Evolutionary conservation across 2,888 invertebrate genomes (phyloP), one percentile per base, ranked within the genome.

Genomic region (Stenchaetothrips biformis): DNA sequence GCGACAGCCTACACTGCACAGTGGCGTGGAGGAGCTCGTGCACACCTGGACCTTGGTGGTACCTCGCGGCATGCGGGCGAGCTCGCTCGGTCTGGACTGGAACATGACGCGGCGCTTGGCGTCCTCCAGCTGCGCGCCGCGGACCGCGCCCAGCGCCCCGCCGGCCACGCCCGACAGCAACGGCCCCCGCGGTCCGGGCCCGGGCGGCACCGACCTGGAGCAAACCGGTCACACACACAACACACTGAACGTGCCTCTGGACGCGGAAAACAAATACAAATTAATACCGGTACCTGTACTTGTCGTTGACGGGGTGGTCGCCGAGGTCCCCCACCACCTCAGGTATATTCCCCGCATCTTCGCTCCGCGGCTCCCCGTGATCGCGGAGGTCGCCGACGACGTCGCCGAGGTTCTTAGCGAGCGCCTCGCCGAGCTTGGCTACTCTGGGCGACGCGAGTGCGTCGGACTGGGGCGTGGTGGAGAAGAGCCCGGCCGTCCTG

Each of bases 101-200:
- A 21, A 74, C 21, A 74, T 8, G 25, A 74, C 67, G 67, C 67
- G 67, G 9, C 67, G 67, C 67, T 74, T 74, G 67, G 67, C 67
- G 21, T 74, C 67, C 67, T 74, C 67, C 9, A 74, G 67, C 67
- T 18, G n/a, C n/a, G 6, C 67, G 21, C n/a, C 21, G 7, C 67
- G 67, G 37, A 37, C 37, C 37, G 37, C 37, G 37, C 37, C 37
- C 37, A 2, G 37, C 37, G 37, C 37, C 1, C 21, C 21, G 67
- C n/a, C 67, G 6, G n/a, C 21, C 21, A 1, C 21, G 21, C 4
- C 67, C 7, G 11, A 21, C 9, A 21, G 67, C 21, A 25, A 7
- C 1, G 8, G 9, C 25, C 21, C 67, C 9, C 67, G 13, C 2
- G 6, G n/a, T 4, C 67, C 67, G n/a, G n/a, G 67, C 6, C 67